Conservation (phyloP, 2,797 vertebrate genomes). For the Lacerta bilineata region DNA sequence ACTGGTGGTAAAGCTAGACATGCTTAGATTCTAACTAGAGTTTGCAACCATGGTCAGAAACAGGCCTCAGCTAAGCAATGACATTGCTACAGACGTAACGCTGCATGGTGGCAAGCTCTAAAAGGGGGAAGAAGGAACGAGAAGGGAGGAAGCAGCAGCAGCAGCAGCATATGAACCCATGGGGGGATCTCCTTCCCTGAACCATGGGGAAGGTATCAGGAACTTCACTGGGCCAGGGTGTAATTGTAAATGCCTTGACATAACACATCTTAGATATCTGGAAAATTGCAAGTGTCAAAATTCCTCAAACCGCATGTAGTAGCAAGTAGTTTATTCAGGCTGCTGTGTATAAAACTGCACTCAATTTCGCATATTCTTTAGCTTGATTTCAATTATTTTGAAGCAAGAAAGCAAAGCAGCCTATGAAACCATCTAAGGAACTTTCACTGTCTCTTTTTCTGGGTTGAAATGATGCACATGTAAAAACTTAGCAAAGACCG, state of each 20-base stretch:
- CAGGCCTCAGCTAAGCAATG: not conserved
- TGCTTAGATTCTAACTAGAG: not conserved
- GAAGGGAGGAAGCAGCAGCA: not conserved
- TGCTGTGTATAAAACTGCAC: not conserved
- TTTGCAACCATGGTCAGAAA: not conserved
- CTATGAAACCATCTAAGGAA: not conserved
- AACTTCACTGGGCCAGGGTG: not conserved
- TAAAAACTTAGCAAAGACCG: slow-evolving; percentile 7
- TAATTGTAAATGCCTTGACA: not conserved
- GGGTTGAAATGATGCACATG: slow-evolving; percentile 25
- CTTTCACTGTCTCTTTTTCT: not conserved
- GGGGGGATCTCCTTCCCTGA: not conserved
- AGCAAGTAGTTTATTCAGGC: not conserved
- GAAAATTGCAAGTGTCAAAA: not conserved
- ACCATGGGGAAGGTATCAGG: not conserved
- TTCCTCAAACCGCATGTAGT: not conserved
- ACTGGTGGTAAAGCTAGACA: not conserved
- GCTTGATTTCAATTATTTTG: slow-evolving; percentile 2
- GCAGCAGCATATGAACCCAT: not conserved
- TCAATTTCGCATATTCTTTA: not conserved
- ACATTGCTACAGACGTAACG: not conserved
- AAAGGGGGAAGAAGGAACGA: not conserved
- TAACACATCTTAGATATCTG: not conserved
- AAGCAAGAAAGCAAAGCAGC: not conserved
- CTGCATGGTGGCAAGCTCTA: not conserved